Percentiles rank a stretch among this genome's conserved stretches.
phyloP scores from a whole-genome alignment of 2,113 vertebrate species.

The Hirundichthys speculiger region DNA sequence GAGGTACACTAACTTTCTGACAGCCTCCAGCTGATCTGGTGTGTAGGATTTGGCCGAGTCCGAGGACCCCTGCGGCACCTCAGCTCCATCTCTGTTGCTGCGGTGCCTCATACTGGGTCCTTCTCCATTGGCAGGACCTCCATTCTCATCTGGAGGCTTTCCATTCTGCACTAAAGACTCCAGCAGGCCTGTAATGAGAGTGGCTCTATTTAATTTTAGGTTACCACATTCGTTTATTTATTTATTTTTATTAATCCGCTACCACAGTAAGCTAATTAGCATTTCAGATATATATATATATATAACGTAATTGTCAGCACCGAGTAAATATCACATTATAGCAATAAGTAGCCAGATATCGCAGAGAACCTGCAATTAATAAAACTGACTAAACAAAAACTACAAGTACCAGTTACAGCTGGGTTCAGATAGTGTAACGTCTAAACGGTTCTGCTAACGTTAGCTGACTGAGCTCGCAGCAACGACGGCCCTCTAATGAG shows the following conservation, averaged over 20 bases:
- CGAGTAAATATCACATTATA: neutral
- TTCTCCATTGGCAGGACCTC: slow-evolving; percentile 79
- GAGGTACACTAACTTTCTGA: slow-evolving; percentile 87
- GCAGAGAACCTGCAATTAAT: neutral
- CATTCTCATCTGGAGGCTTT: slow-evolving; percentile 76
- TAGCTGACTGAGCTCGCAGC: slow-evolving; percentile 57
- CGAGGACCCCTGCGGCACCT: slow-evolving; percentile 75
- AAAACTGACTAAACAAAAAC: too few species aligned
- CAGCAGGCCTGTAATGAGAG: slow-evolving; percentile 82
- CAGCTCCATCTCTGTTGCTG: slow-evolving; percentile 54
- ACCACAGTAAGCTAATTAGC: slow-evolving; percentile 34
- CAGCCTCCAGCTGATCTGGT: slow-evolving; percentile 91
- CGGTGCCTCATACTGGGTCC: slow-evolving; percentile 77
- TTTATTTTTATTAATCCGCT: neutral
- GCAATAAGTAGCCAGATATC: neutral
- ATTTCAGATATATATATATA: neutral
- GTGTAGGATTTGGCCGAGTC: slow-evolving; percentile 89
- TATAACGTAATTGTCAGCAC: neutral
- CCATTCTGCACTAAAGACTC: slow-evolving; percentile 88
- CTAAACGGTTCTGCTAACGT: slow-evolving; percentile 56
- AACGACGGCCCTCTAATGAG: slow-evolving; percentile 43
- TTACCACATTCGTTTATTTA: neutral
- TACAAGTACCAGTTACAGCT: too few species aligned
- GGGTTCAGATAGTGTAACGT: too few species aligned
- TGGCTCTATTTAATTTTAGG: neutral